Evolutionary conservation across 2,113 vertebrate genomes (phyloP).

Genomic region (Myiozetetes cayanensis): DNA sequence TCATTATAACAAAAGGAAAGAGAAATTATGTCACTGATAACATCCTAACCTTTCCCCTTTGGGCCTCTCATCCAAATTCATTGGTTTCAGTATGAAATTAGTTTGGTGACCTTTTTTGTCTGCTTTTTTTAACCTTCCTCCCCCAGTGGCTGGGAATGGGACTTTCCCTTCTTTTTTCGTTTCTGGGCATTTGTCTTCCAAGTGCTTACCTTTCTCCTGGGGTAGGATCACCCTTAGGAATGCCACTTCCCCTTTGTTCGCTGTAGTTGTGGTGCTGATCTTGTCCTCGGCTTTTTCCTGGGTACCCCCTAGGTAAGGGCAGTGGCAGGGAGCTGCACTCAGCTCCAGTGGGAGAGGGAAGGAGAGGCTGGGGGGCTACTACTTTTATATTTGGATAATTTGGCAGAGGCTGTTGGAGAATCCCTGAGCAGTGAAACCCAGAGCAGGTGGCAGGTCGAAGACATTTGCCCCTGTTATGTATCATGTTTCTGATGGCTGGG

Average conservation of each 20-base stretch:
- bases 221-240: not conserved
- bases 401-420: not conserved
- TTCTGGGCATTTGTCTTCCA: not conserved
- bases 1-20: constrained; percentile 28
- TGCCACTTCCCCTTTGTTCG: not conserved
- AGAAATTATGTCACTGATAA: constrained; percentile 36
- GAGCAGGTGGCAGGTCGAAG: not conserved
- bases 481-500: not conserved
- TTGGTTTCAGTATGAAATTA: constrained; percentile 57
- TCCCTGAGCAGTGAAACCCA: not conserved
- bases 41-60: constrained; percentile 56
- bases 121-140: constrained; percentile 47
- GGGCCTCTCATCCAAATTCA: constrained; percentile 64
- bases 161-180: not conserved
- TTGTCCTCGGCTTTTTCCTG: not conserved
- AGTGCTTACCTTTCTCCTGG: not conserved
- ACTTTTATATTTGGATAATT: not conserved
- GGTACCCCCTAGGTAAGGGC: not conserved
- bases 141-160: not conserved
- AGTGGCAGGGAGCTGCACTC: not conserved
- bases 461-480: not conserved
- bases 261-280: not conserved
- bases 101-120: constrained; percentile 43
- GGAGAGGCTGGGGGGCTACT: fast-evolving
- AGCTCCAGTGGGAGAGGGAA: not conserved